Percentiles rank a stretch among this genome's conserved stretches.
Conservation (phyloP, 1,140 invertebrate species). For the Gryon sp. region DNA sequence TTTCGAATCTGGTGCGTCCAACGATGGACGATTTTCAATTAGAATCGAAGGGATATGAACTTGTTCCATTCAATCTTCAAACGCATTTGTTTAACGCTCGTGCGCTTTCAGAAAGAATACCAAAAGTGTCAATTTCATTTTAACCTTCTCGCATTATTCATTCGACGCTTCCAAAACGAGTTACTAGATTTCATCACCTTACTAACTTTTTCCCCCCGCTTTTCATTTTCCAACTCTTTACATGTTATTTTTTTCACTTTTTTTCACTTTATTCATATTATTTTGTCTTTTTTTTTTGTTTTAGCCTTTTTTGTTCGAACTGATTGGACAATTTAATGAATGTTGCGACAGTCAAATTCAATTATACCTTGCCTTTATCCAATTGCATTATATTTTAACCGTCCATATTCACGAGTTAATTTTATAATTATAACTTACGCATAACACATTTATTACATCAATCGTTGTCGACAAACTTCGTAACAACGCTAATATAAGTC, state of each 20-base stretch:
- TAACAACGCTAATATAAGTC: too few species aligned
- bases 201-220: slow-evolving; percentile 41
- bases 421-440: slow-evolving; percentile 27
- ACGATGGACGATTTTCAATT: slow-evolving; percentile 70
- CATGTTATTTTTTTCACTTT: slow-evolving; percentile 44
- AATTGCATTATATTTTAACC: too few species aligned
- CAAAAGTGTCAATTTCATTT: slow-evolving; percentile 65
- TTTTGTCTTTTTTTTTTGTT: too few species aligned
- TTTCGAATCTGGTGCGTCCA: slow-evolving; percentile 62
- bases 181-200: slow-evolving; percentile 32
- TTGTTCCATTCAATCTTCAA: slow-evolving; percentile 63
- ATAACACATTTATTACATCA: slow-evolving; percentile 31
- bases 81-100: slow-evolving; percentile 64
- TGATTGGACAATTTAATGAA: slow-evolving; percentile 32
- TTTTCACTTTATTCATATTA: not conserved
- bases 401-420: slow-evolving; percentile 5
- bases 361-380: slow-evolving; percentile 13
- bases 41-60: slow-evolving; percentile 67
- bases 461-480: slow-evolving; percentile 17
- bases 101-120: slow-evolving; percentile 60
- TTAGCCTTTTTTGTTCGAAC: too few species aligned
- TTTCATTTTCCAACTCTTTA: too few species aligned
- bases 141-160: slow-evolving; percentile 59
- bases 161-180: slow-evolving; percentile 40
- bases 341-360: slow-evolving; percentile 12